Evolutionary conservation across 2,113 vertebrate genomes (phyloP), one percentile per base, ranked within the genome.

Genomic region (Acanthisitta chloris): DNA sequence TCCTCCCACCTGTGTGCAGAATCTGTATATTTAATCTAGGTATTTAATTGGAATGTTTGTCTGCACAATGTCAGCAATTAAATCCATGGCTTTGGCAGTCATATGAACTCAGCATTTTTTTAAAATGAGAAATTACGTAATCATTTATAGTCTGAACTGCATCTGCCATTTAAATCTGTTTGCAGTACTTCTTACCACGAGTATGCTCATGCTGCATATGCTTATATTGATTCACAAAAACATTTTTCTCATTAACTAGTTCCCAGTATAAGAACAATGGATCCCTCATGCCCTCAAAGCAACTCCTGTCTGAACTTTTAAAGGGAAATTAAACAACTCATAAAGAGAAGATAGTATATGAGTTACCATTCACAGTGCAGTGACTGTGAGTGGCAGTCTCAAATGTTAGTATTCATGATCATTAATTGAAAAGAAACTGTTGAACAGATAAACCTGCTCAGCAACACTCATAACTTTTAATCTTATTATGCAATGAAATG

Each of bases 21-120:
- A 91, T 66, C 62, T 77, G 48, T 34, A 29, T 62, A 71, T 81
- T 95, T 93, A 97, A 96, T 80, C 43, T 70, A 95, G 36, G 49
- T 65, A 88, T 88, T 94, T 95, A 95, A 91, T 13, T 66, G 71
- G 90, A 96, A 96, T 69, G 82, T 77, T 94, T 94, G 88, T 81
- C 95, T 94, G 76, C 83, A 93, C 88, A 83, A 55, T 82, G 88
- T 95, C 90, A 87, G 62, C 84, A 95, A 95, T 93, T 80, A 96
- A 96, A 93, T 88, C 97, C 96, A 95, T 88, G 94, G 84, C 91
- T 92, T 73, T 94, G 69, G 78, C 70, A 85, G 91, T 74, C 83
- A 34, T 81, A 83, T 92, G 94, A 98, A 96, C 86, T 96, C 95
- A 94, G 96, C 97, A 92, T 81, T 92, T 93, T 90, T 84, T 86